Conservation (phyloP, 2,888 invertebrate species). For the Macrophya alboannulata region DNA sequence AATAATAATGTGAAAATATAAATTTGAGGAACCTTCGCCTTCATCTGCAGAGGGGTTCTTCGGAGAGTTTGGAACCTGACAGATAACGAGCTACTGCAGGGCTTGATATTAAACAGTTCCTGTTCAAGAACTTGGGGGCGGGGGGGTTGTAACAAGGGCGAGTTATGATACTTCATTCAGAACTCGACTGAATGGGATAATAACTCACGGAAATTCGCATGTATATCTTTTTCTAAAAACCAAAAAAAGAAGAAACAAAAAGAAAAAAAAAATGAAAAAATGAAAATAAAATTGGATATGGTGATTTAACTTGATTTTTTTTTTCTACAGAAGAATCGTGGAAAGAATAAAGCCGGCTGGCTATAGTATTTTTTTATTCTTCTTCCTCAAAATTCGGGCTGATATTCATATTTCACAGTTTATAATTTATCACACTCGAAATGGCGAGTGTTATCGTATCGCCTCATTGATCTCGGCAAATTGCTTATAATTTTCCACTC, state of each 20-base stretch:
- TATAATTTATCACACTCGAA: background rate
- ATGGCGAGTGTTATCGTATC: background rate
- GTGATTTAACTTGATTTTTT: background rate
- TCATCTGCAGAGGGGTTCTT: slow-evolving; percentile 1
- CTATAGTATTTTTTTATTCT: background rate
- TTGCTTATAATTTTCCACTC: slow-evolving; percentile 30
- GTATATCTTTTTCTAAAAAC: background rate
- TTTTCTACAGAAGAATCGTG: background rate
- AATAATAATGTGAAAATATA: slow-evolving; percentile 41
- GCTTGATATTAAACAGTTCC: slow-evolving; percentile 32
- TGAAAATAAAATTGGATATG: background rate
- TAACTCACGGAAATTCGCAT: background rate
- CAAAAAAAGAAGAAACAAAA: no score
- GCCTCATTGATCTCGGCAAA: background rate
- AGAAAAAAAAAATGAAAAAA: background rate
- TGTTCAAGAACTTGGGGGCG: background rate
- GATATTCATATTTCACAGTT: background rate
- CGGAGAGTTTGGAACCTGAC: background rate
- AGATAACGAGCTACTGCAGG: slow-evolving; percentile 32
- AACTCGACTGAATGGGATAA: background rate
- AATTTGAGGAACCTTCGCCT: slow-evolving; percentile 16
- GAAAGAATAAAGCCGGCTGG: background rate
- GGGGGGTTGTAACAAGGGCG: slow-evolving; percentile 10
- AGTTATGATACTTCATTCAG: background rate
- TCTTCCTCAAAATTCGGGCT: background rate